A percentile compares a stretch with the other conserved stretches of the same genome.
These are phyloP conservation scores for Stegodyphus mimosarum DNA, from an alignment of 1,140 invertebrate genomes.

Conservation along the genomic window DNA sequence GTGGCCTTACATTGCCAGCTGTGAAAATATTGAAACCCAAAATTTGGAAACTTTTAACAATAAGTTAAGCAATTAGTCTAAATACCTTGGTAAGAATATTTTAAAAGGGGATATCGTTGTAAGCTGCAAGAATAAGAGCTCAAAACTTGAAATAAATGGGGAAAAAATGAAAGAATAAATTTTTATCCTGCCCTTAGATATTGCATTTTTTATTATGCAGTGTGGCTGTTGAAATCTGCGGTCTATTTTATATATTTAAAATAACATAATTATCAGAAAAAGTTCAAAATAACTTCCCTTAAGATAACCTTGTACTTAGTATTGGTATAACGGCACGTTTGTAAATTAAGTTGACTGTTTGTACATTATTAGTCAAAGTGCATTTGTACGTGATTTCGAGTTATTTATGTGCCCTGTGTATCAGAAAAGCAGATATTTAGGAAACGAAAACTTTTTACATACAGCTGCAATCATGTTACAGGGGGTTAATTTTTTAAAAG, in stretches of 20 bases:
- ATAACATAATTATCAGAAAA: background rate
- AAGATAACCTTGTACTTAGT: slow-evolving; percentile 28
- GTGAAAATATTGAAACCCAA: too few relatives aligned
- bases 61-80: background rate
- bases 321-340: slow-evolving; percentile 37
- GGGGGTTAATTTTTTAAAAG: slow-evolving; percentile 1
- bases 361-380: slow-evolving; percentile 52
- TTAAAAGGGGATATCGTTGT: background rate
- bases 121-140: background rate
- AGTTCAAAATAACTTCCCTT: background rate
- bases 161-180: background rate
- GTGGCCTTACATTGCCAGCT: too few relatives aligned
- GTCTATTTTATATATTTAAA: slow-evolving; percentile 32
- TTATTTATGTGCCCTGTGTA: slow-evolving; percentile 29
- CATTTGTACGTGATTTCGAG: slow-evolving; percentile 59
- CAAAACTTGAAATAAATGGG: background rate
- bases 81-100: background rate
- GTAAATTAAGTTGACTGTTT: slow-evolving; percentile 42
- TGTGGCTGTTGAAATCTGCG: slow-evolving; percentile 6
- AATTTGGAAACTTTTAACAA: too few relatives aligned
- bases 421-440: background rate
- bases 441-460: slow-evolving; percentile 4
- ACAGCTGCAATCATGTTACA: background rate
- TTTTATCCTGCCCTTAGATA: background rate
- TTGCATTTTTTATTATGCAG: slow-evolving; percentile 20